Evolutionary conservation across 1,140 invertebrate genomes (phyloP), one percentile per base, ranked within the genome.

Genomic region (Coboldia fuscipes): DNA sequence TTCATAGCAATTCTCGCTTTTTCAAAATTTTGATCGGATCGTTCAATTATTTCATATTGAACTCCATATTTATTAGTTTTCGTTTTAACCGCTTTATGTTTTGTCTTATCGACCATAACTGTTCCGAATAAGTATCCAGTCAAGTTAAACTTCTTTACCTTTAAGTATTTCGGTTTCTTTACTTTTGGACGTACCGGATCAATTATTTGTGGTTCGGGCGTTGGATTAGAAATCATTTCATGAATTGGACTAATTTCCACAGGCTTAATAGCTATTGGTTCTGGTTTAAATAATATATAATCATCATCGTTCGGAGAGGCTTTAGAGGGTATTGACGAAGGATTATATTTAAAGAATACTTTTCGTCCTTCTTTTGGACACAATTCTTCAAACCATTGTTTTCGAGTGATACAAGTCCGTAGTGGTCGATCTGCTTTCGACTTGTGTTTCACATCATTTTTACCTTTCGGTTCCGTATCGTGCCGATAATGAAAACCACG

Each of bases 401-500:
- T 47, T 6, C 50, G 45, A 2, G 48, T 53, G 4, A 44, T 35
- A 24, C 23, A 24, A 8, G 23, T 24, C 13, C 29, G 6, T 7
- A 7, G 5, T 14, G 28, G 28, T 8, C 28, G 12, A 14, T 30
- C 28, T 5, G 7, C 7, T 30, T 30, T 30, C 5, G 28, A 7
- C 13, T 30, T 30, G 13, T 30, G 28, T 16, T 30, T 30, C 7
- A 6, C 6, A 14, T 30, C 28, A 16, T 7, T 8, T n/a, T 13
- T n/a, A 2, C 50, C 50, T 0, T 48, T 46, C 9, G 53, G 20
- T 0, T 42, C 41, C 3, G 48, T 43, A 19, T 44, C 50, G 7
- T 48, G 41, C 35, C 51, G 53, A 21, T 45, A 53, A 22, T 51
- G 50, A 23, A 49, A 53, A 23, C 51, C 51, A 0, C 51, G 41